Conservation (phyloP, 2,113 vertebrate species). For the Mirounga angustirostris region DNA sequence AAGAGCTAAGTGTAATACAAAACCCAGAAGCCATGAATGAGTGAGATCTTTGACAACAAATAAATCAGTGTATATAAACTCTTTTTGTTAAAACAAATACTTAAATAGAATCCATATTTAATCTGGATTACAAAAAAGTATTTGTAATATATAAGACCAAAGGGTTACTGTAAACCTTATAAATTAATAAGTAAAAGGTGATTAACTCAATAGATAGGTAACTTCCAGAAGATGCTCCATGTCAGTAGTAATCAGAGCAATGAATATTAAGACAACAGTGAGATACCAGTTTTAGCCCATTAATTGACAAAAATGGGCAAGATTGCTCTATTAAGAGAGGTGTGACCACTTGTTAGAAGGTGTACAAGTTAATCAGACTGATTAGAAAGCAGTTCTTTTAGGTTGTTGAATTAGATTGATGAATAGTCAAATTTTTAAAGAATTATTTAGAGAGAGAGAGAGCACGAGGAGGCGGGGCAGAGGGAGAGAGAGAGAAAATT, state of each 20-base stretch:
- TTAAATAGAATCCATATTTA: slow-evolving; percentile 15
- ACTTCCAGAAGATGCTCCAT: neutral
- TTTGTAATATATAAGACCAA: neutral
- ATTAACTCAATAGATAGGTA: neutral
- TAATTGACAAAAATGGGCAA: neutral
- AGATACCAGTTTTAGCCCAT: neutral
- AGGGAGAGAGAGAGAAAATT: neutral
- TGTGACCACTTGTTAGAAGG: neutral
- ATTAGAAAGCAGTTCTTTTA: neutral
- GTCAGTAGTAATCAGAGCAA: neutral
- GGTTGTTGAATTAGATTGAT: neutral
- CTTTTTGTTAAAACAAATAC: neutral
- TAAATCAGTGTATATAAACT: neutral
- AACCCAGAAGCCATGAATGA: slow-evolving; percentile 1
- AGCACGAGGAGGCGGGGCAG: neutral
- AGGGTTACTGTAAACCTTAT: neutral
- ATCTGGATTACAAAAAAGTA: neutral
- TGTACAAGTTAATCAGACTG: neutral
- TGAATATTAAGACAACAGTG: neutral
- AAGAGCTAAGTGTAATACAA: slow-evolving; percentile 8
- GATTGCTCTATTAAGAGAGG: neutral
- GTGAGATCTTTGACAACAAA: slow-evolving; percentile 11
- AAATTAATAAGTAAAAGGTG: neutral
- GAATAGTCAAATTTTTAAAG: neutral
- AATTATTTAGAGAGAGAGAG: neutral